Percentiles rank a stretch among this genome's conserved stretches.
phyloP scores from a whole-genome alignment of 2,113 vertebrate genomes.

The Maccullochella peelii region DNA sequence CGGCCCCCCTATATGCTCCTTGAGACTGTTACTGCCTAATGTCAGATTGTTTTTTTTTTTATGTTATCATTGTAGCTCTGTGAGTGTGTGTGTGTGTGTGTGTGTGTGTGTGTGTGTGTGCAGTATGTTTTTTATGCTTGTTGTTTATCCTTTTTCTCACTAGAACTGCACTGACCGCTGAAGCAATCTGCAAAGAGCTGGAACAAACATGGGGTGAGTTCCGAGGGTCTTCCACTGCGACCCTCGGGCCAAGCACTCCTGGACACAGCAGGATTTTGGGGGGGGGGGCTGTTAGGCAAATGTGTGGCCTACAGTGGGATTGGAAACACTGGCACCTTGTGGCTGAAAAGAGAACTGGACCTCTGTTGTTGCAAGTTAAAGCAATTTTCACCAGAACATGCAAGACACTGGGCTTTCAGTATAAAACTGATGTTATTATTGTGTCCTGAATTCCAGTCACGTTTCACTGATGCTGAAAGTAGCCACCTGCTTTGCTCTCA shows the following conservation, averaged over 20 bases:
- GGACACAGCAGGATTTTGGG: too few relatives aligned
- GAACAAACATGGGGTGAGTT: slow-evolving; percentile 56
- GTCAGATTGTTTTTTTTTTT: slow-evolving; percentile 64
- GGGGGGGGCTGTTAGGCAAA: not conserved
- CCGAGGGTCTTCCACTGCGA: slow-evolving; percentile 23
- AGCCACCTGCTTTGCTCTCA: not conserved
- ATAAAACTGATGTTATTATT: slow-evolving; percentile 23
- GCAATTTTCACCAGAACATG: slow-evolving; percentile 13
- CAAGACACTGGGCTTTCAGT: not conserved
- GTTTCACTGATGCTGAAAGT: slow-evolving; percentile 1
- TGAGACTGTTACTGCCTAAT: slow-evolving; percentile 78
- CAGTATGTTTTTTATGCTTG: slow-evolving; percentile 44
- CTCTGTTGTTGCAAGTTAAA: not conserved
- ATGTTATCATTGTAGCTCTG: slow-evolving; percentile 6
- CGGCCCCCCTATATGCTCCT: slow-evolving; percentile 41
- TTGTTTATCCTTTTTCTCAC: slow-evolving; percentile 42
- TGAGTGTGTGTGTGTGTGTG: not conserved
- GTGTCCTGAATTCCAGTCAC: not conserved
- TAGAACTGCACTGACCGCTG: slow-evolving; percentile 71
- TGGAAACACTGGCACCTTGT: slow-evolving; percentile 71
- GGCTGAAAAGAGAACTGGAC: slow-evolving; percentile 59
- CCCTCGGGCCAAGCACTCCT: not conserved
- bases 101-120: slow-evolving; percentile 11
- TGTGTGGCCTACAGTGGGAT: slow-evolving; percentile 7
- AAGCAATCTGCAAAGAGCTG: slow-evolving; percentile 61